Evolutionary conservation across 2,888 invertebrate species (phyloP), one percentile per base, ranked within the genome.

Genomic region (Cepaea hortensis): DNA sequence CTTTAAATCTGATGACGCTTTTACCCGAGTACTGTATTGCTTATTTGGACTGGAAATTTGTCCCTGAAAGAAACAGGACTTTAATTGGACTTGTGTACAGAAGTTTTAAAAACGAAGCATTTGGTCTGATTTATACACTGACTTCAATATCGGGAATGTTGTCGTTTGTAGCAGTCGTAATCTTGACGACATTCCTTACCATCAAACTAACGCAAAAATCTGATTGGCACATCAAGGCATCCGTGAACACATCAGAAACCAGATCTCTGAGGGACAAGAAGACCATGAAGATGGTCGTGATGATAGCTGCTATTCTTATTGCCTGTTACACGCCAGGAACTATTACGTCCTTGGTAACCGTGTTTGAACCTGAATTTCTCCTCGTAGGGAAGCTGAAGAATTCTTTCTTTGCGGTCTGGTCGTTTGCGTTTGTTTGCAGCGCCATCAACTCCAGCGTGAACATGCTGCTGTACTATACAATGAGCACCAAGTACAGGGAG

Each of bases 401-500:
- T 84, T 9, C n/a, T 7, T 84, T 76, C 23, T 68, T 76, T 11
- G 84, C 76, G 4, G 18, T 35, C 23, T 84, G 84, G 84, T 84
- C 84, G 3, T 23, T 84, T 5, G 84, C 76, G 6, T 84, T 76
- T 15, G 15, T 84, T 3, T 65, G 61, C 35, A 75, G 62, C 9
- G 48, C 65, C 3, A 35, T 84, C 48, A 84, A 76, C 48, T 84
- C 84, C 4, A 84, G 76, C 50, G 76, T 84, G 5, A 84, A 84
- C 23, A 84, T 84, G 73, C 5, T 84, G 3, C 23, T 84, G 20
- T 84, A 76, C 23, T 68, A 76, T 46, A 84, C 62, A 6, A 84
- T 84, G 84, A 84, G 84, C 18, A 75, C 76, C 9, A 84, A 76
- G 18, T 84, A 76, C n/a, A 75, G 48, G n/a, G 62, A 84, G 65